These are phyloP conservation scores for Gerris lacustris DNA, from an alignment of 2,888 invertebrate genomes.

Conservation along the genomic window DNA sequence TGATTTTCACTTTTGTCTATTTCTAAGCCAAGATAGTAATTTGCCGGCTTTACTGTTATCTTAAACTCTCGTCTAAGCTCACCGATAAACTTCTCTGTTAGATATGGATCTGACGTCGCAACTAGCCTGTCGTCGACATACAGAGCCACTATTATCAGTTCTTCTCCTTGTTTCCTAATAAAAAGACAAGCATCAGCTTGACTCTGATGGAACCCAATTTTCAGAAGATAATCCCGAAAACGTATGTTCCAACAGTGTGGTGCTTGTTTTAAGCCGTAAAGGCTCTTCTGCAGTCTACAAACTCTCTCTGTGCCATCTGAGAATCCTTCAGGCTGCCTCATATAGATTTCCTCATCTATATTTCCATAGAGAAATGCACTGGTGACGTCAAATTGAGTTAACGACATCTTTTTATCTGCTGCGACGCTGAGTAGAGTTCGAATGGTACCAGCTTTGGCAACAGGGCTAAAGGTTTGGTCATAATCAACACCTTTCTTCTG, in stretches of 20 bases:
- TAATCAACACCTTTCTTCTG: slow-evolving; percentile 30
- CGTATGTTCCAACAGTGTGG: slow-evolving; percentile 34
- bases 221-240: slow-evolving; percentile 31
- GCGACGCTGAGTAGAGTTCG: slow-evolving; percentile 29
- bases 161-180: slow-evolving; percentile 20
- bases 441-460: slow-evolving; percentile 31
- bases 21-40: slow-evolving; percentile 28
- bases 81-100: slow-evolving; percentile 23
- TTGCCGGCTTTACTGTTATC: slow-evolving; percentile 21
- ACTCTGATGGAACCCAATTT: slow-evolving; percentile 30
- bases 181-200: slow-evolving; percentile 33
- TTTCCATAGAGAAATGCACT: slow-evolving; percentile 33
- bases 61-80: slow-evolving; percentile 22
- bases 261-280: slow-evolving; percentile 36
- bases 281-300: slow-evolving; percentile 34
- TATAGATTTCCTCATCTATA: slow-evolving; percentile 33
- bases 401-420: slow-evolving; percentile 25
- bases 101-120: slow-evolving; percentile 18
- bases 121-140: slow-evolving; percentile 35
- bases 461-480: slow-evolving; percentile 33
- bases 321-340: slow-evolving; percentile 34
- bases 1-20: slow-evolving; percentile 23
- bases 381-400: slow-evolving; percentile 32
- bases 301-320: slow-evolving; percentile 31
- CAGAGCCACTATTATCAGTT: slow-evolving; percentile 29